phyloP scores from a whole-genome alignment of 1,140 invertebrate species.

The Elymnias hypermnestra region DNA sequence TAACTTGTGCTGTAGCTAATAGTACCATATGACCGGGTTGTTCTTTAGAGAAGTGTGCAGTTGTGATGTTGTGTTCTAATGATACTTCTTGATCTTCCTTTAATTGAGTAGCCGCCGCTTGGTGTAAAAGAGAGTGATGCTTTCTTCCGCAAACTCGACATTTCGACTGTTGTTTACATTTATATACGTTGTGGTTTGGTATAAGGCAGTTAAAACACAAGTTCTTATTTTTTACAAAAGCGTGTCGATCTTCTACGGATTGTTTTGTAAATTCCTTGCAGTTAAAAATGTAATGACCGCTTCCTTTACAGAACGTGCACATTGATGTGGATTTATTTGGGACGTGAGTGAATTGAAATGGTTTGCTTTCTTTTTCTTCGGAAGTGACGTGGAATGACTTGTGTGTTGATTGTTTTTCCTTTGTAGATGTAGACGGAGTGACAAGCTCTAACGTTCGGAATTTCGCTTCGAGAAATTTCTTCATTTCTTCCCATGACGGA shows the following conservation, averaged over 20 bases:
- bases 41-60: slow-evolving; percentile 2
- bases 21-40: slow-evolving; percentile 1
- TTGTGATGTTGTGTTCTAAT: neutral
- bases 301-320: slow-evolving; percentile 2
- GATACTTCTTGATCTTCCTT: neutral
- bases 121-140: slow-evolving; percentile 16
- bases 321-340: neutral
- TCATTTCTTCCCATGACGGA: slow-evolving; percentile 19
- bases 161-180: neutral
- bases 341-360: neutral
- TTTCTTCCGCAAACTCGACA: slow-evolving; percentile 10
- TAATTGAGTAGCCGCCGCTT: neutral
- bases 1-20: slow-evolving; percentile 7
- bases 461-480: slow-evolving; percentile 23
- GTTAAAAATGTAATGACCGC: slow-evolving; percentile 4
- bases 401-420: slow-evolving; percentile 7
- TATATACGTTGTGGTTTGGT: slow-evolving; percentile 7
- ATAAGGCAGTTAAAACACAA: slow-evolving; percentile 16
- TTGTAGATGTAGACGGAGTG: slow-evolving; percentile 1
- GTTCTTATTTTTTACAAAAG: slow-evolving; percentile 10
- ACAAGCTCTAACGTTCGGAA: slow-evolving; percentile 27
- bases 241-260: slow-evolving; percentile 2
- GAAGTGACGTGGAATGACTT: slow-evolving; percentile 7
- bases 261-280: slow-evolving; percentile 10
- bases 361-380: neutral